phyloP scores from a whole-genome alignment of 2,888 invertebrate species.

The Lithophane socia region DNA sequence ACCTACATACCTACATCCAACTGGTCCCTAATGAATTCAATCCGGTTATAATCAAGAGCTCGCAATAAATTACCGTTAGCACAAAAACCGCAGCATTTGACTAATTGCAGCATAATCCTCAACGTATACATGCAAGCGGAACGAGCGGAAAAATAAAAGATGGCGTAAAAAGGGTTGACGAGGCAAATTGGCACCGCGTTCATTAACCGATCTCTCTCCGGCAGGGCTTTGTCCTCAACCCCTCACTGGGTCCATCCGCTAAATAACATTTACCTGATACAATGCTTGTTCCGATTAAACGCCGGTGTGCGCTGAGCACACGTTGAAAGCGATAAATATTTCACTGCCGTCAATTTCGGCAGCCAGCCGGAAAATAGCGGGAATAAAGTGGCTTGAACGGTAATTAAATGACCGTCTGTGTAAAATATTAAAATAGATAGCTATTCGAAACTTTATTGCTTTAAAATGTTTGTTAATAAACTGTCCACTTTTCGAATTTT shows the following conservation, averaged over 20 bases:
- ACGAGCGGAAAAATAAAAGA: constrained; percentile 55
- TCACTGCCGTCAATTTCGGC: constrained; percentile 17
- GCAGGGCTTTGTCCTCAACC: constrained; percentile 32
- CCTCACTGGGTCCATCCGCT: constrained; percentile 57
- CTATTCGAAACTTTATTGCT: background rate
- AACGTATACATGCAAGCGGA: constrained; percentile 56
- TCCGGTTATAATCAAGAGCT: constrained; percentile 6
- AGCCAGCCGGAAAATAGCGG: constrained; percentile 25
- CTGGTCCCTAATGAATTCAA: constrained; percentile 18
- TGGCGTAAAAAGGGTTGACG: constrained; percentile 58
- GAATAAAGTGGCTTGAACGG: constrained; percentile 5
- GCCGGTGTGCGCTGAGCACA: constrained; percentile 33
- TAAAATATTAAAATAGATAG: constrained; percentile 16
- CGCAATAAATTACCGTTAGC: constrained; percentile 37
- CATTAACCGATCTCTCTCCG: constrained; percentile 70
- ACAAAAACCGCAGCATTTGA: constrained; percentile 50
- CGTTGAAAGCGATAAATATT: constrained; percentile 41
- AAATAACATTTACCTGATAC: constrained; percentile 66
- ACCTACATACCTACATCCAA: background rate
- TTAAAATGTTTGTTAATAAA: background rate
- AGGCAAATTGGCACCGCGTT: constrained; percentile 71
- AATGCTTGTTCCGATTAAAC: constrained; percentile 41
- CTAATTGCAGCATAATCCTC: constrained; percentile 66
- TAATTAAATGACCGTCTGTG: constrained; percentile 20
- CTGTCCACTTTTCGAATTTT: background rate